Conservation (phyloP, 2,888 invertebrate genomes). For the Tyria jacobaeae region DNA sequence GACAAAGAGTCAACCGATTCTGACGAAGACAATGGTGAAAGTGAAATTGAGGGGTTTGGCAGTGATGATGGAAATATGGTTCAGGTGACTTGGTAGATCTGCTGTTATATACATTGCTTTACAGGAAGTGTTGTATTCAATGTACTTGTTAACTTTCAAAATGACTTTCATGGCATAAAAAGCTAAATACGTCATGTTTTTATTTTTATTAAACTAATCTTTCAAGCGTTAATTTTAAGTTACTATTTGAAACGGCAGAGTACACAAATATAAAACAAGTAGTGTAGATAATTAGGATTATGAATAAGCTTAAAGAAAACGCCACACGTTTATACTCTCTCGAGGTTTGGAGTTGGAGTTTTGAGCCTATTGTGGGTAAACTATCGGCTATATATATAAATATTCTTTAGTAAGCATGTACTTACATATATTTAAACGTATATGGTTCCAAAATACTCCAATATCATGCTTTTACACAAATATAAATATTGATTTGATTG, state of each 20-base stretch:
- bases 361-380: neutral
- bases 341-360: too few relatives aligned
- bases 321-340: too few relatives aligned
- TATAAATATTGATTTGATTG: constrained; percentile 33
- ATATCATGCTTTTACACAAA: neutral
- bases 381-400: neutral
- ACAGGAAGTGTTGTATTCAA: neutral
- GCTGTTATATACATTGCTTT: constrained; percentile 1
- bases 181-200: too few relatives aligned
- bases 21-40: neutral
- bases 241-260: too few relatives aligned
- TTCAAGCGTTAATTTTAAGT: too few relatives aligned
- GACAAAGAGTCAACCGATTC: neutral
- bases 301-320: neutral
- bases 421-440: neutral
- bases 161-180: too few relatives aligned
- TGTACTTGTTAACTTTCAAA: neutral
- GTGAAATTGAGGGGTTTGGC: neutral
- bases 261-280: neutral
- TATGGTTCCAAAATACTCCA: neutral
- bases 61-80: neutral
- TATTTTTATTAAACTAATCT: too few relatives aligned
- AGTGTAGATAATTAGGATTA: neutral
- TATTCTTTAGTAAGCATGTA: neutral
- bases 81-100: constrained; percentile 6